phyloP scores from a whole-genome alignment of 2,797 vertebrate genomes.

The Sylvilagus floridanus region DNA sequence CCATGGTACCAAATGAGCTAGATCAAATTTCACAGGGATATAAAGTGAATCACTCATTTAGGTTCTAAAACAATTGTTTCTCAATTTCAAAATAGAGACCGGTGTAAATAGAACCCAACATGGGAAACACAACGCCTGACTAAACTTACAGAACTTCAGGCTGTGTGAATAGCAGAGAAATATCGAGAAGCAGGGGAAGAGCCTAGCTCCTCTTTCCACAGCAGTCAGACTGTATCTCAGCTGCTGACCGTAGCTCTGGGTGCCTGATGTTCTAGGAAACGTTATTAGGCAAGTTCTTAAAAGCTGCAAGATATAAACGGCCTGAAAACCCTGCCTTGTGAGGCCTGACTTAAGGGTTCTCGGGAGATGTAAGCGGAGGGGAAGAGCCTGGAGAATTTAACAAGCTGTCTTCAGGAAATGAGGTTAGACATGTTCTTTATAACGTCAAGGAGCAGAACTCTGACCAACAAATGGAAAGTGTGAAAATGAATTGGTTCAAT shows the following conservation, averaged over 20 bases:
- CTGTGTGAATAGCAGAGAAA: not conserved
- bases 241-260: not conserved
- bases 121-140: not conserved
- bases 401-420: not conserved
- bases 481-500: not conserved
- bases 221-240: not conserved
- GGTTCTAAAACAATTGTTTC: not conserved
- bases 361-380: not conserved
- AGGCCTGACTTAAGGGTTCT: not conserved
- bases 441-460: not conserved
- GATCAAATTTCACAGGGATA: not conserved
- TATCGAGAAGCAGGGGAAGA: not conserved
- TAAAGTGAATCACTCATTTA: not conserved
- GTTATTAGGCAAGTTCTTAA: not conserved
- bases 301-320: not conserved
- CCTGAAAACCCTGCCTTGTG: not conserved
- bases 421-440: not conserved
- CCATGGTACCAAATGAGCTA: not conserved
- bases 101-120: not conserved
- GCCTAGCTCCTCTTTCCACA: fast-evolving
- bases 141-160: not conserved
- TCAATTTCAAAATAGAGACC: not conserved
- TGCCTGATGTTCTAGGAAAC: not conserved
- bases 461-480: not conserved
- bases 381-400: not conserved